A percentile compares a stretch with the other conserved stretches of the same genome.
phyloP scores from a whole-genome alignment of 2,888 invertebrate species.

The Drosophila pegasa region DNA sequence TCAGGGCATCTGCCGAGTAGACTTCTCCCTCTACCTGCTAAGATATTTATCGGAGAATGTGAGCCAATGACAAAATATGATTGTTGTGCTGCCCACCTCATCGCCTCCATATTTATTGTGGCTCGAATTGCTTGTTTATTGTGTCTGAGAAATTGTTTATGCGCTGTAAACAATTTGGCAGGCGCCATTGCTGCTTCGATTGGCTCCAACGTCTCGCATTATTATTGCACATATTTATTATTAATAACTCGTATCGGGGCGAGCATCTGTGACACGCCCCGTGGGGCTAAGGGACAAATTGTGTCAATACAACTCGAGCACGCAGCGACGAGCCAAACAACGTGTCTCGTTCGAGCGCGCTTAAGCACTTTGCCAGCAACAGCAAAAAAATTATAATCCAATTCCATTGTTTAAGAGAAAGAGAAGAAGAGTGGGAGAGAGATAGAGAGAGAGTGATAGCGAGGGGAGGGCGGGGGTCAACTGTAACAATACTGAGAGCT shows the following conservation, averaged over 20 bases:
- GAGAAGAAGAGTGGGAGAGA: slow-evolving; percentile 13
- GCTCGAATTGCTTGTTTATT: slow-evolving; percentile 38
- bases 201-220: slow-evolving; percentile 25
- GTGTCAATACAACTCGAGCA: slow-evolving; percentile 69
- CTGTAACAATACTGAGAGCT: slow-evolving; percentile 31
- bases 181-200: slow-evolving; percentile 59
- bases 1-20: not conserved
- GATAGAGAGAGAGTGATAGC: slow-evolving; percentile 6
- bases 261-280: slow-evolving; percentile 61
- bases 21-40: no score
- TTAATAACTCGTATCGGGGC: slow-evolving; percentile 69
- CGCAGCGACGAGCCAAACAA: slow-evolving; percentile 50
- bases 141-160: slow-evolving; percentile 64
- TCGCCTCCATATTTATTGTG: slow-evolving; percentile 24
- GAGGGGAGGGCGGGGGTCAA: not conserved
- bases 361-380: slow-evolving; percentile 57
- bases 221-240: slow-evolving; percentile 60
- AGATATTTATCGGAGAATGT: not conserved
- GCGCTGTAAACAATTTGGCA: slow-evolving; percentile 67
- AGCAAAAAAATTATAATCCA: slow-evolving; percentile 71
- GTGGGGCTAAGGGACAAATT: slow-evolving; percentile 29
- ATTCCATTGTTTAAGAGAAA: slow-evolving; percentile 73
- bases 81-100: slow-evolving; percentile 6
- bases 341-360: slow-evolving; percentile 42
- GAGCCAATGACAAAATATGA: slow-evolving; percentile 11